Conservation (phyloP, 2,888 invertebrate genomes). For the Amphipyra berbera region DNA sequence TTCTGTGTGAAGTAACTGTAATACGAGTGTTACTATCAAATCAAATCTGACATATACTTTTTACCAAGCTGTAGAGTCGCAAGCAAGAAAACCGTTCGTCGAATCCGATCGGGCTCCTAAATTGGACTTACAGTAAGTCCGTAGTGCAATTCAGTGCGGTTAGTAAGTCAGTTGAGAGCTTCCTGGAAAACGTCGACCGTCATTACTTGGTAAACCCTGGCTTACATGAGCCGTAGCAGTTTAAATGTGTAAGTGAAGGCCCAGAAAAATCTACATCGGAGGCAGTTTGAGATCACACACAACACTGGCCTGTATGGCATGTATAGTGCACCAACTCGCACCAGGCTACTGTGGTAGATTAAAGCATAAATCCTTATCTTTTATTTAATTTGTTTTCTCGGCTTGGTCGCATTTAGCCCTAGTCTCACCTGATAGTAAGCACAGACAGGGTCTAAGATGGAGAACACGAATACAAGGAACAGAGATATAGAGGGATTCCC, state of each 20-base stretch:
- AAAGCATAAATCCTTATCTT: too few species aligned
- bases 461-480: too few species aligned
- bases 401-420: too few species aligned
- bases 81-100: slow-evolving; percentile 19
- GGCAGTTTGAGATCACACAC: too few species aligned
- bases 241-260: slow-evolving; percentile 1
- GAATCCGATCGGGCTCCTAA: slow-evolving; percentile 38
- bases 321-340: too few species aligned
- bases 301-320: too few species aligned
- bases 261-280: not conserved
- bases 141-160: slow-evolving; percentile 49
- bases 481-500: too few species aligned
- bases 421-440: too few species aligned
- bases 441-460: too few species aligned
- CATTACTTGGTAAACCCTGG: slow-evolving; percentile 36
- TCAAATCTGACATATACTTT: not conserved
- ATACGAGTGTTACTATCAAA: not conserved
- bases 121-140: slow-evolving; percentile 54
- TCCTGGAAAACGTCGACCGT: slow-evolving; percentile 17
- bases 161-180: slow-evolving; percentile 43
- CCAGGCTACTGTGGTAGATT: too few species aligned
- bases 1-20: too few species aligned
- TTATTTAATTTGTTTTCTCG: too few species aligned
- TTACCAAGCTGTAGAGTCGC: not conserved
- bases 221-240: slow-evolving; percentile 26